Base-by-base conservation (phyloP, 2,888 invertebrate genomes). In the Lysandra coridon region DNA sequence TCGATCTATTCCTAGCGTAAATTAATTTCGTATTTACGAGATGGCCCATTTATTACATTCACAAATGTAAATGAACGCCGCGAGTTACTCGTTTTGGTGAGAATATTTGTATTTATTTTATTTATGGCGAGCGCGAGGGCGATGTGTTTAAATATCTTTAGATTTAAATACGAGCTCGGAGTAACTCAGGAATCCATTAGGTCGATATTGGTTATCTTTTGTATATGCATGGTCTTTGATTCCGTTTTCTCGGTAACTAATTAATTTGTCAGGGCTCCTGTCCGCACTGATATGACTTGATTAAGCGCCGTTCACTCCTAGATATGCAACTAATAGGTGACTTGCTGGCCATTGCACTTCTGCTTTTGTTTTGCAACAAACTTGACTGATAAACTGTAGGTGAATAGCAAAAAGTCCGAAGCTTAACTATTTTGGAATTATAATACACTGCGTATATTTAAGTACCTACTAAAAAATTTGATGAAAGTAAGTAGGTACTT, bases 81-180 rank as follows among this genome's bases (percentile, higher is more conserved):
- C 90, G 90, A 89, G 88, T 91, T 93, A 92, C 91, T 90, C 90
- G 91, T 88, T 92, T 93, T 93, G 94, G 94, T 94, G 94, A 94
- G 93, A 94, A 94, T 94, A 94, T 94, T 93, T 93, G 91, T 94
- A 93, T 94, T 94, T 93, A 92, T 93, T 93, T 94, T 92, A 94
- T 94, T 94, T 94, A 94, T 93, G 93, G 93, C 87, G 90, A 88
- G 88, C 85, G 90, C 91, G 91, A 91, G 91, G 92, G 92, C 89
- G 92, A 91, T 92, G 91, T 90, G 91, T 92, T 93, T 90, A 93
- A 93, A 93, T 93, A 93, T 92, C 92, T 93, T 89, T 86, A 90
- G 90, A 93, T 93, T 94, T 90, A 91, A 92, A 93, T 91, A 90
- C 89, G 89, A 87, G 88, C 88, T 89, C 87, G 85, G 88, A 91